Conservation (phyloP, 2,888 invertebrate species). For the Stramonita haemastoma region DNA sequence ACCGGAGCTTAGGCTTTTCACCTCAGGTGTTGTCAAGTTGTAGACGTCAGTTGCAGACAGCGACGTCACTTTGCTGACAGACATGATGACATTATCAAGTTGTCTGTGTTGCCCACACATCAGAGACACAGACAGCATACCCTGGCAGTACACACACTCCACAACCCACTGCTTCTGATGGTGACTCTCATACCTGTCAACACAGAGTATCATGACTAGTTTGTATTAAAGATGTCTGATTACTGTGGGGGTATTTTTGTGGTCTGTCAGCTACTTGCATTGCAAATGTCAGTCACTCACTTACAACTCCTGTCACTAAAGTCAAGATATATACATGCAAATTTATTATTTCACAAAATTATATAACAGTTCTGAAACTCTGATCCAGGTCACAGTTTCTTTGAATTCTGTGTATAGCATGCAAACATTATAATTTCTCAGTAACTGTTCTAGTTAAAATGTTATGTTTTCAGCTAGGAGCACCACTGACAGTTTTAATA, state of each 20-base stretch:
- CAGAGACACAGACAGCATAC: background rate
- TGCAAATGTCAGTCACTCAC: background rate
- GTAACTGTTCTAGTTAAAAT: no score
- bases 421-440: no score
- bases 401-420: no score
- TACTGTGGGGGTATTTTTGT: background rate
- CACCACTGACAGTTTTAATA: no score
- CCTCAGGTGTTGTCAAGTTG: background rate
- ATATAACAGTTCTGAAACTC: no score
- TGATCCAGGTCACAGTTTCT: no score
- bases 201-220: background rate
- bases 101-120: background rate
- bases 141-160: slow-evolving; percentile 1
- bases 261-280: background rate
- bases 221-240: background rate
- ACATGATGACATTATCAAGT: background rate
- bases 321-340: no score
- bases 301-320: background rate
- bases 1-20: background rate
- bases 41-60: background rate
- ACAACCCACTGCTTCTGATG: background rate
- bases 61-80: background rate
- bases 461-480: no score
- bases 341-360: no score
- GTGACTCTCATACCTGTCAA: background rate